Evolutionary conservation across 2,797 vertebrate genomes (phyloP).

Genomic region (Anomalospiza imberbis): DNA sequence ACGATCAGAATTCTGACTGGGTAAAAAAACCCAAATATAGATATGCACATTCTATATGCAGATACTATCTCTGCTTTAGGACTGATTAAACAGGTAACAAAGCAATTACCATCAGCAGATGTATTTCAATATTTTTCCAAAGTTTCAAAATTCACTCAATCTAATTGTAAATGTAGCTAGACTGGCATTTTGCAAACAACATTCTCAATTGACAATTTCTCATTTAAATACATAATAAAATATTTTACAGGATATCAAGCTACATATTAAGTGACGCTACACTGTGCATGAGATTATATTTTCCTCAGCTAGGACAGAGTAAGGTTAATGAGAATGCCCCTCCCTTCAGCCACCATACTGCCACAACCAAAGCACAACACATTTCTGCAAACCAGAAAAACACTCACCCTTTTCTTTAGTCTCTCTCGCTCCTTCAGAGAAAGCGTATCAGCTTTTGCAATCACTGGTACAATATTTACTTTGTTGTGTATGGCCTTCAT

Average conservation of each 20-base stretch:
- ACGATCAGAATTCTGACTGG: not conserved
- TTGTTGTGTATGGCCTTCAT: slow-evolving; percentile 99
- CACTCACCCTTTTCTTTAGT: slow-evolving; percentile 91
- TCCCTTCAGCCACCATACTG: not conserved
- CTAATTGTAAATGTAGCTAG: not conserved
- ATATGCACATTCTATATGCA: not conserved
- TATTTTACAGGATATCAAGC: not conserved
- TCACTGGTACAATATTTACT: slow-evolving; percentile 97
- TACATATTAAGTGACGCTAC: not conserved
- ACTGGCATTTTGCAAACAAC: not conserved
- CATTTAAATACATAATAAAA: not conserved
- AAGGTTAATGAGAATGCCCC: not conserved
- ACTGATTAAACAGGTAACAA: not conserved
- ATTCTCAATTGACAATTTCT: not conserved
- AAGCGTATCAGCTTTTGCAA: slow-evolving; percentile 96
- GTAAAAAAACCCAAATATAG: not conserved
- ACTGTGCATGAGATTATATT: not conserved
- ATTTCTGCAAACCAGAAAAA: not conserved
- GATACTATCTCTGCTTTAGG: not conserved
- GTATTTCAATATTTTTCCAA: not conserved
- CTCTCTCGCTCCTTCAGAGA: slow-evolving; percentile 93
- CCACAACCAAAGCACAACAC: not conserved
- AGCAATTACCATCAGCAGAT: not conserved
- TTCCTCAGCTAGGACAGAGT: not conserved
- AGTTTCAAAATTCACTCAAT: not conserved